Evolutionary conservation across 1,140 invertebrate genomes (phyloP).

Genomic region (Anoplolepis gracilipes): DNA sequence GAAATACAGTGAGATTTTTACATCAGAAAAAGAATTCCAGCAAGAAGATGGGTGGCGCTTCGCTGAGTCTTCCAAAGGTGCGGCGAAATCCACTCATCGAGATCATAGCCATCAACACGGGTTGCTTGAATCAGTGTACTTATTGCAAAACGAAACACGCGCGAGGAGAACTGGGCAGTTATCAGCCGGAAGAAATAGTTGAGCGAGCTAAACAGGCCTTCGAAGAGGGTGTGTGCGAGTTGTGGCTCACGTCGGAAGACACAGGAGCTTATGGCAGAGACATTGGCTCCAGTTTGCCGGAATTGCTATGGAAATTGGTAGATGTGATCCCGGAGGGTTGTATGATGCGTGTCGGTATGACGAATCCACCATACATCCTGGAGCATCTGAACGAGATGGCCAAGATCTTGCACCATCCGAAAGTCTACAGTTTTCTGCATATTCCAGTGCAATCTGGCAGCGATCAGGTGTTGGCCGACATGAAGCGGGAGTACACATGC

Average conservation of each 20-base stretch:
- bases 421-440: slow-evolving; percentile 98
- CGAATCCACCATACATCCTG: slow-evolving; percentile 99
- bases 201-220: slow-evolving; percentile 94
- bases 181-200: slow-evolving; percentile 94
- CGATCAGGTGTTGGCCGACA: slow-evolving; percentile 96
- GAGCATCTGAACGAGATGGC: slow-evolving; percentile 97
- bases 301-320: slow-evolving; percentile 94
- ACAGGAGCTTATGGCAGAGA: slow-evolving; percentile 98
- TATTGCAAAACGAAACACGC: slow-evolving; percentile 99
- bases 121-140: slow-evolving; percentile 99
- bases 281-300: slow-evolving; percentile 95
- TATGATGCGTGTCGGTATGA: slow-evolving; percentile 97
- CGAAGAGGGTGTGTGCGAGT: slow-evolving; percentile 96
- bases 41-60: slow-evolving; percentile 94
- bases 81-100: slow-evolving; percentile 98
- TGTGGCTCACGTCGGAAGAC: slow-evolving; percentile 99
- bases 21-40: slow-evolving; percentile 92
- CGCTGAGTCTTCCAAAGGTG: slow-evolving; percentile 96
- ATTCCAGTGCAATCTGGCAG: slow-evolving; percentile 99
- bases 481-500: slow-evolving; percentile 97
- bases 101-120: slow-evolving; percentile 99
- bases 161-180: slow-evolving; percentile 97
- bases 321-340: slow-evolving; percentile 96
- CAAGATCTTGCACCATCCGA: slow-evolving; percentile 94
- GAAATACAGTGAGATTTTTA: slow-evolving; percentile 93